Percentiles rank a stretch among this genome's conserved stretches.
Conservation (phyloP, 2,113 vertebrate species). For the Triplophysa siluroides region DNA sequence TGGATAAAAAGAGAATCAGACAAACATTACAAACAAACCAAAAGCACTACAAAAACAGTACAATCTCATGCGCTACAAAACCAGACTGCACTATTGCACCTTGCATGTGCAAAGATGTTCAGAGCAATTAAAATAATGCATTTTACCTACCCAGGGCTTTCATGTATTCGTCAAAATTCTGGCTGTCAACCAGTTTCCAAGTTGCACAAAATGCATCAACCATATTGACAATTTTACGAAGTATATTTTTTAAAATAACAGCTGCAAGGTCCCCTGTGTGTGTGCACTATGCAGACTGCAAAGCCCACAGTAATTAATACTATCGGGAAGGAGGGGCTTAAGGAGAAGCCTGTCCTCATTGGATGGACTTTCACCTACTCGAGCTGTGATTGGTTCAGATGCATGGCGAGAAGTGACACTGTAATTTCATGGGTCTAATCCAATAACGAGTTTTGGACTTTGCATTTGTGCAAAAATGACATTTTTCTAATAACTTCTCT, state of each 20-base stretch:
- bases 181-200: conserved; percentile 93
- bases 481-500: not conserved
- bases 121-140: not conserved
- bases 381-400: conserved; percentile 57
- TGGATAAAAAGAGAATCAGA: not conserved
- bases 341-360: conserved; percentile 56
- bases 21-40: not conserved
- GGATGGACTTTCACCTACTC: conserved; percentile 29
- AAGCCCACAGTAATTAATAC: conserved; percentile 58
- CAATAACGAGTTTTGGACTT: conserved; percentile 43
- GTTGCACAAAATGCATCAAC: conserved; percentile 93
- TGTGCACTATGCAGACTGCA: conserved; percentile 9
- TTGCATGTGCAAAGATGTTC: not conserved
- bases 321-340: conserved; percentile 41
- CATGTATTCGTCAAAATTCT: conserved; percentile 98
- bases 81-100: not conserved
- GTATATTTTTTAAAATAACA: not conserved
- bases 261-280: conserved; percentile 4
- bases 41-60: not conserved
- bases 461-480: conserved; percentile 3
- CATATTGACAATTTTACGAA: conserved; percentile 71
- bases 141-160: conserved; percentile 86
- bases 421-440: conserved; percentile 53
- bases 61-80: not conserved
- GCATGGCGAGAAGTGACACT: conserved; percentile 58